Conservation (phyloP, 2,888 invertebrate genomes). For the Tholera decimalis region DNA sequence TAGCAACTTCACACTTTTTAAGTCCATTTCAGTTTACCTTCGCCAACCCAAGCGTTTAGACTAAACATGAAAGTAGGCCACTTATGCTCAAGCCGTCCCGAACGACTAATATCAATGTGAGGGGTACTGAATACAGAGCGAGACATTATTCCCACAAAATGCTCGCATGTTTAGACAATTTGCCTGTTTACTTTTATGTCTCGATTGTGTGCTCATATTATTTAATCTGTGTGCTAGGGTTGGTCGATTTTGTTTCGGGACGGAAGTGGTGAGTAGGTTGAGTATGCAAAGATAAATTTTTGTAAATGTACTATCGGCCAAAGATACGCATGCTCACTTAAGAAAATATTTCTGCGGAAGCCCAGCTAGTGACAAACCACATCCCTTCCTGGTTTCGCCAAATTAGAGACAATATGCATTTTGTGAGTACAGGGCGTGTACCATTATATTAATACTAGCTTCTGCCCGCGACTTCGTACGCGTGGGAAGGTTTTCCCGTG, state of each 20-base stretch:
- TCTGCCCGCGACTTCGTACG: no score
- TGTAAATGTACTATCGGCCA: no score
- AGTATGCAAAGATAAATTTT: background rate
- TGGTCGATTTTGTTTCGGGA: background rate
- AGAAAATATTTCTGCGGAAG: no score
- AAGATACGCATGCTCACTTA: no score
- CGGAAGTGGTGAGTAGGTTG: background rate
- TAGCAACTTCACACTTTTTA: background rate
- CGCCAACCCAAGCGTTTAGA: conserved; percentile 17
- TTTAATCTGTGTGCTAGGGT: conserved; percentile 43
- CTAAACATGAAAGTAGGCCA: conserved; percentile 37
- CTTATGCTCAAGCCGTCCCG: conserved; percentile 51
- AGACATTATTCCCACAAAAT: conserved; percentile 63
- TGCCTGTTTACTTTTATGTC: conserved; percentile 60
- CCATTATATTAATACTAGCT: no score
- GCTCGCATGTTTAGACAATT: conserved; percentile 59
- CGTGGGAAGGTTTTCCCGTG: no score
- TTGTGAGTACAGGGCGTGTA: no score
- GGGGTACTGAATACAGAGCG: conserved; percentile 66
- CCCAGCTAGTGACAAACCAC: no score
- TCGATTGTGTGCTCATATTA: conserved; percentile 50
- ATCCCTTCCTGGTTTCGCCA: no score
- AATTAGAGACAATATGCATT: no score
- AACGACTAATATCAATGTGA: conserved; percentile 61
- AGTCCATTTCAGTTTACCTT: conserved; percentile 9